Conservation (phyloP, 2,797 vertebrate species). For the Menidia menidia region DNA sequence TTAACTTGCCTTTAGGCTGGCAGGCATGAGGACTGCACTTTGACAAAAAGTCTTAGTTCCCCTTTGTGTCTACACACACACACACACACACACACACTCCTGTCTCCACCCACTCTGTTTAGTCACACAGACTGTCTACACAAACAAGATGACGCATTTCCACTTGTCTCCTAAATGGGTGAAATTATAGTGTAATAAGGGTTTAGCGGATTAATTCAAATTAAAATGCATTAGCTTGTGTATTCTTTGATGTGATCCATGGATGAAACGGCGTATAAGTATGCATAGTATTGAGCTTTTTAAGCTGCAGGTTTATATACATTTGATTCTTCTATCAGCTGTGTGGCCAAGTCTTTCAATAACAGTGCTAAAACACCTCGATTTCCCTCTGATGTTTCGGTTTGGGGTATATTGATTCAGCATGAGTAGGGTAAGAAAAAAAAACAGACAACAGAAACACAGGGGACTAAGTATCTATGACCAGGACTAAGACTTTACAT, state of each 20-base stretch:
- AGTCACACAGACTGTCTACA: background rate
- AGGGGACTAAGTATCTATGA: too few relatives aligned
- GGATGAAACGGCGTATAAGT: too few relatives aligned
- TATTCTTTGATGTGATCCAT: background rate
- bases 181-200: background rate
- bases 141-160: background rate
- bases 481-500: too few relatives aligned
- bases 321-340: too few relatives aligned
- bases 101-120: background rate
- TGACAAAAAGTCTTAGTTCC: background rate
- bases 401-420: too few relatives aligned
- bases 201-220: background rate
- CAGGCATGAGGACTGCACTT: constrained; percentile 7
- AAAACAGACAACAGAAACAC: too few relatives aligned
- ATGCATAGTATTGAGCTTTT: background rate
- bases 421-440: too few relatives aligned
- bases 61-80: background rate
- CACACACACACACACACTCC: background rate
- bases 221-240: background rate
- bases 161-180: background rate
- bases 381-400: too few relatives aligned
- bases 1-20: background rate
- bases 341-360: too few relatives aligned
- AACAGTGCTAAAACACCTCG: too few relatives aligned
- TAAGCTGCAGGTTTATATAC: background rate